phyloP scores from a whole-genome alignment of 2,113 vertebrate genomes.

The Uria lomvia region DNA sequence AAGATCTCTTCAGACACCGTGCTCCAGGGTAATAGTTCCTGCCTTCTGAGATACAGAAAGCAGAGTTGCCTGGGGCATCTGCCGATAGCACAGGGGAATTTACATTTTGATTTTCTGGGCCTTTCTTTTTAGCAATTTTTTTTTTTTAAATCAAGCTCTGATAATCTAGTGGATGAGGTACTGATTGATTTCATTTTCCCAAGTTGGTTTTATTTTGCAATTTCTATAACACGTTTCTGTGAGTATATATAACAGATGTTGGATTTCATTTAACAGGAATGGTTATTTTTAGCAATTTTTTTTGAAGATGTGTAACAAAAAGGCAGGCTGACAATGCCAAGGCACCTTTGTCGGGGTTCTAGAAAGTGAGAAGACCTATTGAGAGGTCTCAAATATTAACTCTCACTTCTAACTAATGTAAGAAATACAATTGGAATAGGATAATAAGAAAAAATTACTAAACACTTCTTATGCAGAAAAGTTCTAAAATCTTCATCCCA shows the following conservation, averaged over 20 bases:
- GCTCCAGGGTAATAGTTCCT: slow-evolving; percentile 56
- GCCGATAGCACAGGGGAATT: slow-evolving; percentile 15
- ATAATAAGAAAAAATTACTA: not conserved
- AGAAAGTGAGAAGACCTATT: not conserved
- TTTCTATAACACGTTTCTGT: not conserved
- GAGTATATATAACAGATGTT: not conserved
- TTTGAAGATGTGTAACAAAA: not conserved
- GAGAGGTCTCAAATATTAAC: not conserved
- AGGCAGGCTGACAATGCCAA: not conserved
- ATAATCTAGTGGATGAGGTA: not conserved
- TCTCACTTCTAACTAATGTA: not conserved
- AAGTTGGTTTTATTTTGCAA: not conserved
- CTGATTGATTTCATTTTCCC: not conserved
- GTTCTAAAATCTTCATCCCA: not conserved
- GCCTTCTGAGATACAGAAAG: slow-evolving; percentile 22
- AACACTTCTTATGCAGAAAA: not conserved
- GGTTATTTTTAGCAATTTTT: not conserved
- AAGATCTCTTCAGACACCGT: slow-evolving; percentile 26
- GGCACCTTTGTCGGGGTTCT: not conserved
- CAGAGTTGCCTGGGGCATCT: slow-evolving; percentile 15
- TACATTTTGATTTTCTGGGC: not conserved
- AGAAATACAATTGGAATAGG: not conserved
- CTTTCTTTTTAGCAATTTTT: not conserved
- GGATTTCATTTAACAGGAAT: not conserved
- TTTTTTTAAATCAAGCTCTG: not conserved